These are phyloP conservation scores for Amblyopsis rosae DNA, from an alignment of 2,113 vertebrate species.

Conservation along the genomic window DNA sequence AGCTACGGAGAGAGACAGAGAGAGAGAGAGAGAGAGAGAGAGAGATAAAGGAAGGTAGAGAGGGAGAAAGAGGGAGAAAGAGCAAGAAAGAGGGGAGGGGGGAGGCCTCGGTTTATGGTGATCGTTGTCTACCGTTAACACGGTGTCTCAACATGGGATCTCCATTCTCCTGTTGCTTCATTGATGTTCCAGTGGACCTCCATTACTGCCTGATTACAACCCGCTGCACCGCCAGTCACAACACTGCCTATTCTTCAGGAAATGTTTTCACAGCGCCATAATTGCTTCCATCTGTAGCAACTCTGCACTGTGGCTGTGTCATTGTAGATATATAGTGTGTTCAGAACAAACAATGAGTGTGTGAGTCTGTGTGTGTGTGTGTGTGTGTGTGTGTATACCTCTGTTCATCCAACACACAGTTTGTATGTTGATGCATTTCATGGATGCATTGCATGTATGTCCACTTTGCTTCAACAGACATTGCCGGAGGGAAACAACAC, in stretches of 20 bases:
- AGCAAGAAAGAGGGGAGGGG: not conserved
- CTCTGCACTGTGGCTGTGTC: slow-evolving; percentile 56
- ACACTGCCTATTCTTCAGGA: slow-evolving; percentile 67
- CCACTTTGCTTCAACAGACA: not conserved
- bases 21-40: slow-evolving; percentile 1
- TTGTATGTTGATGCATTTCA: not conserved
- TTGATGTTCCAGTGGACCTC: slow-evolving; percentile 68
- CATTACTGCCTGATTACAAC: slow-evolving; percentile 72
- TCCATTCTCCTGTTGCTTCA: slow-evolving; percentile 38
- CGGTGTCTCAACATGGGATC: slow-evolving; percentile 46
- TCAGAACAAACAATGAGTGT: not conserved
- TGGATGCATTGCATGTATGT: slow-evolving; percentile 8
- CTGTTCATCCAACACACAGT: no score
- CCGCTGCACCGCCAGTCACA: slow-evolving; percentile 72
- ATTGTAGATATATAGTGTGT: slow-evolving; percentile 52
- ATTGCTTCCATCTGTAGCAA: slow-evolving; percentile 78
- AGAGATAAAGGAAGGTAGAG: slow-evolving; percentile 10
- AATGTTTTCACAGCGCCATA: slow-evolving; percentile 77
- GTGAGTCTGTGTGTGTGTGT: not conserved
- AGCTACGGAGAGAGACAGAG: not conserved
- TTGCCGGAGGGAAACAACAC: slow-evolving; percentile 19
- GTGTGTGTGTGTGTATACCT: not conserved
- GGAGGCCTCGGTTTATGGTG: slow-evolving; percentile 14
- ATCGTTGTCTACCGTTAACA: slow-evolving; percentile 23
- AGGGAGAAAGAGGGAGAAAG: not conserved